Percentiles rank a stretch among this genome's conserved stretches.
Conservation (phyloP, 2,888 invertebrate species). For the Drosophila bunnanda region DNA sequence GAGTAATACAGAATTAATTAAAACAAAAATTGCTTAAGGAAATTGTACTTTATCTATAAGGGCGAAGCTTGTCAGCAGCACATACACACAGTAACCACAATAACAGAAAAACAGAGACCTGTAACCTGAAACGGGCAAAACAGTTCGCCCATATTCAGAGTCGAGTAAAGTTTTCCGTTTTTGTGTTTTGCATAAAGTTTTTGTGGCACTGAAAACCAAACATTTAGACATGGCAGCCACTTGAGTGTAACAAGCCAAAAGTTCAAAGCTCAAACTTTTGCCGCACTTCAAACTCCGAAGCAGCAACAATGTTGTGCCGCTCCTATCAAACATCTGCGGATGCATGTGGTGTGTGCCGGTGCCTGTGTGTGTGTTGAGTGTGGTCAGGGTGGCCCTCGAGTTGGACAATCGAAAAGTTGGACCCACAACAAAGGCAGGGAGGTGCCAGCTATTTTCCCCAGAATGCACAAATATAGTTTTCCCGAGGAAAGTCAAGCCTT, state of each 20-base stretch:
- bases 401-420: slow-evolving; percentile 46
- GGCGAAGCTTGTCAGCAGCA: slow-evolving; percentile 27
- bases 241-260: slow-evolving; percentile 75
- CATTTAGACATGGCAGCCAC: slow-evolving; percentile 69
- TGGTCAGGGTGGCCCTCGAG: slow-evolving; percentile 43
- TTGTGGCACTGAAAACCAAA: slow-evolving; percentile 42
- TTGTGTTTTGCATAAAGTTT: slow-evolving; percentile 43
- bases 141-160: slow-evolving; percentile 33
- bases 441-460: slow-evolving; percentile 6
- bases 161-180: slow-evolving; percentile 64
- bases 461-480: neutral
- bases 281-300: slow-evolving; percentile 45
- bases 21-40: slow-evolving; percentile 62
- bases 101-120: slow-evolving; percentile 46
- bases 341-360: slow-evolving; percentile 20
- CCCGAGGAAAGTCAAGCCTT: neutral
- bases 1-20: slow-evolving; percentile 69
- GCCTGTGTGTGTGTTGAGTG: slow-evolving; percentile 9
- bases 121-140: slow-evolving; percentile 21
- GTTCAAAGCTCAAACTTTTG: slow-evolving; percentile 68
- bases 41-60: slow-evolving; percentile 62
- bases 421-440: slow-evolving; percentile 20
- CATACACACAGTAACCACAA: slow-evolving; percentile 42
- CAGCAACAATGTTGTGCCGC: slow-evolving; percentile 39
- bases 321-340: slow-evolving; percentile 29